Evolutionary conservation across 2,797 vertebrate genomes (phyloP).

Genomic region (Chrysocyon brachyurus): DNA sequence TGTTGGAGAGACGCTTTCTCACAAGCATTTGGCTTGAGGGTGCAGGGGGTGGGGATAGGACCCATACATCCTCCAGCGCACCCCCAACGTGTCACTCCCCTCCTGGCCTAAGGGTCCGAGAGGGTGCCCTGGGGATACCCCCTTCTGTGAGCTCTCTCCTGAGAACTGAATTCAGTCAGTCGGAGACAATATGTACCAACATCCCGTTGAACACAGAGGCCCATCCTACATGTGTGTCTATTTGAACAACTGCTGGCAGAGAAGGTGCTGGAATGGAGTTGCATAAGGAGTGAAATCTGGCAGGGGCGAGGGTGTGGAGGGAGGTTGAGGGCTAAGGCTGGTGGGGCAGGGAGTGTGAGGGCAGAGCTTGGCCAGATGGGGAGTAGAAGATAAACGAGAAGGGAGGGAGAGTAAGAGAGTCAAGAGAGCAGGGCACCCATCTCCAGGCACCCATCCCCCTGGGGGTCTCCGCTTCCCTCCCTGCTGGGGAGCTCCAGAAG

Average conservation of each 20-base stretch:
- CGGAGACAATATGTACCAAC: background rate
- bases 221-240: background rate
- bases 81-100: background rate
- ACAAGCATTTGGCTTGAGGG: background rate
- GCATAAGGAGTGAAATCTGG: background rate
- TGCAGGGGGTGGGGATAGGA: background rate
- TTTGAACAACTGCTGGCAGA: background rate
- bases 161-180: background rate
- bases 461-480: background rate
- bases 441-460: background rate
- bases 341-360: accelerated
- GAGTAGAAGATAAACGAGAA: background rate
- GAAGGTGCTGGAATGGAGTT: background rate
- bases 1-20: background rate
- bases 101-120: background rate
- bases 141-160: accelerated
- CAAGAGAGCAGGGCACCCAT: background rate
- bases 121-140: too few relatives aligned
- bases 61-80: background rate
- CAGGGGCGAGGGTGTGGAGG: background rate
- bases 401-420: background rate
- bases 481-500: background rate
- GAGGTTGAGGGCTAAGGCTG: background rate
- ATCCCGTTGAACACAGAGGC: background rate
- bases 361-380: background rate